Base-by-base conservation (phyloP, 1,140 invertebrate genomes). In the Octopus bimaculoides region DNA sequence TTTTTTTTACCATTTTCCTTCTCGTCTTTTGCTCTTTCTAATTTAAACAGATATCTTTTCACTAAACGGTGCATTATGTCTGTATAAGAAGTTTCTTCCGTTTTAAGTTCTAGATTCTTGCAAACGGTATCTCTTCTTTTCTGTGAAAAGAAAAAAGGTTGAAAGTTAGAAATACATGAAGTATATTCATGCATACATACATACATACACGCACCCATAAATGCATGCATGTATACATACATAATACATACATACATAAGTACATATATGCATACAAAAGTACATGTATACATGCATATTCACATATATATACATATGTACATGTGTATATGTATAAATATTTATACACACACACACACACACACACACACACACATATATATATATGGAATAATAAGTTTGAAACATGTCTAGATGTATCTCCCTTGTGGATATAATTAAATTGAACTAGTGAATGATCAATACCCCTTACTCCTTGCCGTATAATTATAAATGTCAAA, bases 1-100 rank as follows among this genome's bases (percentile, higher is more conserved):
- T 73, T 52, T 52, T 53, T 77, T 79, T 77, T 54, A 86, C 85
- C 76, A 66, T 80, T 80, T 76, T 86, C 87, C 71, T 87, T 88
- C 80, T 88, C 88, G 75, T 89, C 89, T 79, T 86, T 88, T 17
- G 87, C 87, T 81, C 89, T 80, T 80, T 90, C 89, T 77, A 89
- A 80, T 80, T 90, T 89, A 74, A 90, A 90, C 54, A 89, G 84
- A 81, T 90, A 90, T 78, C 89, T 79, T 79, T 89, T 85, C 9
- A 89, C 88, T 26, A 89, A 80, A 73, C 89, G 82, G 71, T 90
- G 89, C 85, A 90, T 88, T 52, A 90, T 90, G 77, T 90, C 89
- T 9, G 85, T 82, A 78, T 89, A 90, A 4, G 88, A 89, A 7
- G 88, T 87, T 66, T 89, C 88, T 41, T 87, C 86, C 52, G 86